phyloP scores from a whole-genome alignment of 2,797 vertebrate species.

The Enteromius viviparus region DNA sequence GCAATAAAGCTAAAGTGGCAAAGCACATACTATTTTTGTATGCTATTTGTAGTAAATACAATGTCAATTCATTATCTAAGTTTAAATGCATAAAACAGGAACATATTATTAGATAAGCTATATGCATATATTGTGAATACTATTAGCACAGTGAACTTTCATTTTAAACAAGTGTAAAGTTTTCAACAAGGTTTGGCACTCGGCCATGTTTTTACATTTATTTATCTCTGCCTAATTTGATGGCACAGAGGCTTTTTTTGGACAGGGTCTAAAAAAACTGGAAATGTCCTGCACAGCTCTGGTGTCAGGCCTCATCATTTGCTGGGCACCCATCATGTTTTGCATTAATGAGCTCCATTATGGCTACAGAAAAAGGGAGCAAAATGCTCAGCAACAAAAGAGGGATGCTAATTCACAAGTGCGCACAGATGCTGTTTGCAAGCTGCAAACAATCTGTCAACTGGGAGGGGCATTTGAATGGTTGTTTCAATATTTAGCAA shows the following conservation, averaged over 20 bases:
- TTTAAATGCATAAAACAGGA: neutral
- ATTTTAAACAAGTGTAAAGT: constrained; percentile 2
- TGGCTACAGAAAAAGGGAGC: constrained; percentile 34
- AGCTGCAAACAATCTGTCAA: constrained; percentile 45
- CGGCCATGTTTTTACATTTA: neutral
- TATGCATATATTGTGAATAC: neutral
- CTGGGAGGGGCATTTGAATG: constrained; percentile 21
- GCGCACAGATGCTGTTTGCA: constrained; percentile 44
- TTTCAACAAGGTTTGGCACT: neutral
- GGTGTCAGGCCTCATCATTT: constrained; percentile 40
- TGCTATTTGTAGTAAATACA: neutral
- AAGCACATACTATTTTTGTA: neutral
- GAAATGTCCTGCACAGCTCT: constrained; percentile 16
- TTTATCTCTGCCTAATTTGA: constrained; percentile 29
- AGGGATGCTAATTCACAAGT: constrained; percentile 44
- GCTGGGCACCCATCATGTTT: constrained; percentile 30
- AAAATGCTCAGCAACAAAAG: constrained; percentile 38
- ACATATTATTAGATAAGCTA: neutral
- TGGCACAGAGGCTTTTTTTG: constrained; percentile 21
- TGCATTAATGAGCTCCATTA: constrained; percentile 45
- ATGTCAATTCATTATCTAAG: neutral
- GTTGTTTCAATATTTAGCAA: constrained; percentile 49
- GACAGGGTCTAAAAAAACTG: constrained; percentile 12
- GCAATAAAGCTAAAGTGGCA: neutral
- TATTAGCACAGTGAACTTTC: neutral